Base-by-base conservation (phyloP, 2,888 invertebrate species). In the Thelaira solivaga region DNA sequence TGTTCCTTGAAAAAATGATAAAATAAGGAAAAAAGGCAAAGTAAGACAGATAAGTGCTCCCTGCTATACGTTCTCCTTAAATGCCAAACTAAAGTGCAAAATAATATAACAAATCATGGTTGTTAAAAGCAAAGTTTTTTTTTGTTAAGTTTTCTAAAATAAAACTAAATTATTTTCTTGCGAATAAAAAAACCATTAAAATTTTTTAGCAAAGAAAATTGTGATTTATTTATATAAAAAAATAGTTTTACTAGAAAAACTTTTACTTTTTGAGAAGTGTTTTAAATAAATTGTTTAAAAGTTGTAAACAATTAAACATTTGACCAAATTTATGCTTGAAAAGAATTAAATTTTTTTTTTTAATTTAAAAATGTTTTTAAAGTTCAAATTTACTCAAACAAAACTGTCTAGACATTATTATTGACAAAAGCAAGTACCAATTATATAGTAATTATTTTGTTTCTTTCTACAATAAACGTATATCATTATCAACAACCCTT, bases 41-140 rank as follows among this genome's bases (percentile, higher is more conserved):
- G n/a, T n/a, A n/a, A n/a, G n/a, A n/a, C n/a, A n/a, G n/a, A n/a
- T n/a, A n/a, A n/a, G n/a, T n/a, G n/a, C n/a, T n/a, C 26, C 7
- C n/a, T 31, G n/a, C 51, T 36, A 59, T 67, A 61, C 65, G 39
- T 43, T 49, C 51, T 36, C n/a, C 59, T 41, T 51, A 59, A 74
- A 43, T 67, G 59, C 22, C 41, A 59, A 67, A 67, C 36, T 65
- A 51, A 74, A 74, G 74, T 74, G 67, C 59, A 74, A 74, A 74
- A 59, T 67, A 74, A 74, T 74, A 67, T 53, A 43, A 59, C 59
- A 67, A 74, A 67, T 61, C 74, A 65, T 67, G 51, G 45, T 8
- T 47, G 34, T n/a, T 24, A 41, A 51, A 20, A 43, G 4, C 2
- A 65, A 74, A 41, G 49, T 65, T 49, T 13, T 16, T 13, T 13